Evolutionary conservation across 2,113 vertebrate genomes (phyloP).

Genomic region (Dryoscopus gambensis): DNA sequence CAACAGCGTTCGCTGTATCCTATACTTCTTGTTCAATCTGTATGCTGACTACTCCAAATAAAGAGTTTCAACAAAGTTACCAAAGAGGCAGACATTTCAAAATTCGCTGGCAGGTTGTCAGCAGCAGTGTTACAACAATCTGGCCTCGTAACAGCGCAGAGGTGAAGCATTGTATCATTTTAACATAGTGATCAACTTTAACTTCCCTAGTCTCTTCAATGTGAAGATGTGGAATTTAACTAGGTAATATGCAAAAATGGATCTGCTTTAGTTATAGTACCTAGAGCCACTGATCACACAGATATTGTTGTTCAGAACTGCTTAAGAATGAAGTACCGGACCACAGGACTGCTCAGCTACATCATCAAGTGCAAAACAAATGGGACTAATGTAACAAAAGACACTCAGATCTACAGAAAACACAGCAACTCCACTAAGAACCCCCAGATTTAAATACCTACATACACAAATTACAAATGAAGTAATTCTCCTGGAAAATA

Average conservation of each 20-base stretch:
- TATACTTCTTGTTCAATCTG: rapidly evolving
- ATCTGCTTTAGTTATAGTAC: neutral
- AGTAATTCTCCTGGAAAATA: neutral
- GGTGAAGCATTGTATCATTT: neutral
- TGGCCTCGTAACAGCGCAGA: neutral
- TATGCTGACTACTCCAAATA: neutral
- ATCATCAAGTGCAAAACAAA: neutral
- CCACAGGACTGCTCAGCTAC: neutral
- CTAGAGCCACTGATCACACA: neutral
- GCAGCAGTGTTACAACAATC: neutral
- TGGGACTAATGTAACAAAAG: neutral
- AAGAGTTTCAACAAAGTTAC: neutral
- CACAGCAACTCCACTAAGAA: neutral
- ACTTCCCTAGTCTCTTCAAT: neutral
- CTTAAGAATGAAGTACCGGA: neutral
- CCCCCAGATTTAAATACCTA: neutral
- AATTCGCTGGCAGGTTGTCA: neutral
- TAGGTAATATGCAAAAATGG: neutral
- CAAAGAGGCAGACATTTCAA: neutral
- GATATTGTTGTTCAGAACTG: neutral
- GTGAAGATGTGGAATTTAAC: neutral
- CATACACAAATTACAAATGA: neutral
- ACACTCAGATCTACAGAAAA: neutral
- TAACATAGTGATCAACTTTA: neutral
- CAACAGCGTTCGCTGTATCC: rapidly evolving